Evolutionary conservation across 2,888 invertebrate genomes (phyloP).

Genomic region (Liodrosophila aerea): DNA sequence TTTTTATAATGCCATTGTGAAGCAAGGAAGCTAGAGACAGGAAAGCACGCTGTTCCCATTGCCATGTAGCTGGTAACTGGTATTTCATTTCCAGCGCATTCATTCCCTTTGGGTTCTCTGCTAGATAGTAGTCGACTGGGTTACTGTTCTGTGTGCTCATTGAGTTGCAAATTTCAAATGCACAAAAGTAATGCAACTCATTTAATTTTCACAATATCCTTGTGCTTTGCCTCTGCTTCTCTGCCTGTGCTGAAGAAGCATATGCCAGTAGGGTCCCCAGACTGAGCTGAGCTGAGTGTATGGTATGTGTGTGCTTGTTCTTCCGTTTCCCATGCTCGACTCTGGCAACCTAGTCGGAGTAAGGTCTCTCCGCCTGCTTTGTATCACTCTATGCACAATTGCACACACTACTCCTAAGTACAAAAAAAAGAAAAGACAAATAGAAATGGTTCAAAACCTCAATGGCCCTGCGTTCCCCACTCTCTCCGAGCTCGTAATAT

Average conservation of each 20-base stretch:
- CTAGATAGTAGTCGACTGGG: slow-evolving; percentile 10
- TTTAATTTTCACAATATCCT: slow-evolving; percentile 78
- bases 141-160: slow-evolving; percentile 59
- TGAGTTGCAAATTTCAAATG: slow-evolving; percentile 77
- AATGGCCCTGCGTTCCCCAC: background rate
- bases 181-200: slow-evolving; percentile 77
- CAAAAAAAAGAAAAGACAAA: slow-evolving; percentile 56
- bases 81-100: background rate
- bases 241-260: slow-evolving; percentile 46
- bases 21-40: slow-evolving; percentile 55
- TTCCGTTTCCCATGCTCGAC: slow-evolving; percentile 67
- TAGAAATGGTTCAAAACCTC: slow-evolving; percentile 69
- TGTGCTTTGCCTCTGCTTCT: slow-evolving; percentile 60
- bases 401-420: slow-evolving; percentile 53
- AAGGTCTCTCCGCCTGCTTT: slow-evolving; percentile 37
- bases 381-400: slow-evolving; percentile 73
- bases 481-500: slow-evolving; percentile 58
- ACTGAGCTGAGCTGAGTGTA: slow-evolving; percentile 13
- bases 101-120: slow-evolving; percentile 6
- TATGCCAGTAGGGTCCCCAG: slow-evolving; percentile 42
- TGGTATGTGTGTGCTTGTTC: slow-evolving; percentile 18
- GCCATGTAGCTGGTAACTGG: slow-evolving; percentile 16
- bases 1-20: slow-evolving; percentile 68
- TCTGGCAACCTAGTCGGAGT: slow-evolving; percentile 14
- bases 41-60: slow-evolving; percentile 53